Percentiles rank a stretch among this genome's conserved stretches.
These are phyloP conservation scores for Formica exsecta DNA, from an alignment of 1,140 invertebrate species.

Conservation along the genomic window DNA sequence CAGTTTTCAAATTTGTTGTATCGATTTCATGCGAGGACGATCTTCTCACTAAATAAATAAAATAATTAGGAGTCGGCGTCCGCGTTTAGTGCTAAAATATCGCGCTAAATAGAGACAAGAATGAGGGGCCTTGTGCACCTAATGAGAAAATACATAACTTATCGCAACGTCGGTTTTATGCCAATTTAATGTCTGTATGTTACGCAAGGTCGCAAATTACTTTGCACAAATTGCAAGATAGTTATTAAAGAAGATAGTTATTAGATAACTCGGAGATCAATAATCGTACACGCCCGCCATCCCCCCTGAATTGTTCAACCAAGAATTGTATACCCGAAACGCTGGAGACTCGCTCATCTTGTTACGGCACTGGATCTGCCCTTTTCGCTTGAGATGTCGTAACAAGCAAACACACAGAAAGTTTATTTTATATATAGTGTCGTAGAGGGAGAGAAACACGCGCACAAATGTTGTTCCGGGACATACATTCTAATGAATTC, in stretches of 20 bases:
- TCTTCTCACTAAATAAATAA: neutral
- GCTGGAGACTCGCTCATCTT: neutral
- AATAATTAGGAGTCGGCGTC: neutral
- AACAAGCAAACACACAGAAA: neutral
- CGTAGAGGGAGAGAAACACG: neutral
- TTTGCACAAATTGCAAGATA: neutral
- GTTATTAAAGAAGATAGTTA: constrained; percentile 29
- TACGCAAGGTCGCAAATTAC: neutral
- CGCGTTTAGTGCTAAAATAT: neutral
- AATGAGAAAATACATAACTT: neutral
- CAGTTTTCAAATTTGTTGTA: neutral
- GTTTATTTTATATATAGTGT: constrained; percentile 27
- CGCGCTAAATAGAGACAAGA: constrained; percentile 14
- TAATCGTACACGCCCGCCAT: neutral
- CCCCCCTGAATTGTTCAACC: constrained; percentile 4
- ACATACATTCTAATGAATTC: neutral
- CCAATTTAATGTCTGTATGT: neutral
- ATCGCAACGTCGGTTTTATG: neutral
- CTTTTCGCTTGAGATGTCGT: constrained; percentile 16
- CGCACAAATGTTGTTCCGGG: neutral
- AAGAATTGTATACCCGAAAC: neutral
- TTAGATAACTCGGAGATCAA: neutral
- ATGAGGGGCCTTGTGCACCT: neutral
- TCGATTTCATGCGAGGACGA: neutral
- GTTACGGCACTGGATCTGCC: neutral